A percentile compares a stretch with the other conserved stretches of the same genome.
phyloP scores from a whole-genome alignment of 2,797 vertebrate genomes.

The Trachops cirrhosus region DNA sequence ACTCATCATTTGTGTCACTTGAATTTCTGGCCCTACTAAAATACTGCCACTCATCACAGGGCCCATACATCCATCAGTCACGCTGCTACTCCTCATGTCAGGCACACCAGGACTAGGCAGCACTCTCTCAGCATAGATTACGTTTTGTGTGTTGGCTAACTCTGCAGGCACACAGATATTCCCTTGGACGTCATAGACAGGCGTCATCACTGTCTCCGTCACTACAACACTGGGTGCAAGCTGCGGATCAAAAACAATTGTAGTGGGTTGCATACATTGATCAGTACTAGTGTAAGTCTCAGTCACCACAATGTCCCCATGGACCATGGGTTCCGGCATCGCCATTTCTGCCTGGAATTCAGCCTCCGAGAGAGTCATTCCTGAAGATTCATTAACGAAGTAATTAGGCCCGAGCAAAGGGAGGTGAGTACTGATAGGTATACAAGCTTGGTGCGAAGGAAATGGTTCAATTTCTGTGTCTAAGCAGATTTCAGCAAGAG shows the following conservation, averaged over 20 bases:
- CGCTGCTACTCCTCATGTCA: conserved; percentile 47
- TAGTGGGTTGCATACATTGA: conserved; percentile 70
- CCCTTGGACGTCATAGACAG: conserved; percentile 79
- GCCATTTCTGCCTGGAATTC: conserved; percentile 82
- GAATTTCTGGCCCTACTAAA: conserved; percentile 71
- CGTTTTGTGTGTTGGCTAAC: conserved; percentile 78
- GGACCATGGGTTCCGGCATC: conserved; percentile 76
- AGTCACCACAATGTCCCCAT: conserved; percentile 83
- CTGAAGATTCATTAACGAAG: conserved; percentile 73
- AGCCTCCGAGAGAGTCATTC: conserved; percentile 63
- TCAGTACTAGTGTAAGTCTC: conserved; percentile 81
- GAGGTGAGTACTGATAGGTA: conserved; percentile 69
- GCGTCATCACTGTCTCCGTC: conserved; percentile 74
- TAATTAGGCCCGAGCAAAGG: conserved; percentile 74
- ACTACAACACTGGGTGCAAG: conserved; percentile 77
- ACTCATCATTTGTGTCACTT: conserved; percentile 70
- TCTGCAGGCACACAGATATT: conserved; percentile 83
- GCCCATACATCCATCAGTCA: conserved; percentile 55
- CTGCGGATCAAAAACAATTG: conserved; percentile 80
- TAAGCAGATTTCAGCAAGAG: conserved; percentile 88
- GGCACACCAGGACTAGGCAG: conserved; percentile 79
- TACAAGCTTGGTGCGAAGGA: conserved; percentile 75
- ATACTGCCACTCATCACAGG: conserved; percentile 63
- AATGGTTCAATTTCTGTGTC: conserved; percentile 82
- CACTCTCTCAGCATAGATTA: conserved; percentile 81